A percentile compares a stretch with the other conserved stretches of the same genome.
Conservation (phyloP, 2,888 invertebrate genomes). For the Hirtodrosophila histrioides region DNA sequence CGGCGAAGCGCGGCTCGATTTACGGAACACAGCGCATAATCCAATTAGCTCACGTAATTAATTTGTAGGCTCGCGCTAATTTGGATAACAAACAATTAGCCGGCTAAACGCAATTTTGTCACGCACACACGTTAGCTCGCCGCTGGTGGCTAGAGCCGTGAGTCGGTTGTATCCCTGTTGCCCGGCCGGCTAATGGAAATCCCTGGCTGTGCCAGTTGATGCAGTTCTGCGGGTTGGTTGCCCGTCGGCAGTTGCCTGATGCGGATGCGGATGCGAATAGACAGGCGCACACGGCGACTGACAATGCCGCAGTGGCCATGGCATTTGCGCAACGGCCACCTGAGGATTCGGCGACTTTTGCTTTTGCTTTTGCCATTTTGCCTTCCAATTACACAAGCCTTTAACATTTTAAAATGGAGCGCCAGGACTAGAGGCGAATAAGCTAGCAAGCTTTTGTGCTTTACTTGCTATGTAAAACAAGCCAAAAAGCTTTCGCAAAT, state of each 20-base stretch:
- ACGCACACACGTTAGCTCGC: slow-evolving; percentile 32
- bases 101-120: slow-evolving; percentile 43
- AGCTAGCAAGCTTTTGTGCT: slow-evolving; percentile 36
- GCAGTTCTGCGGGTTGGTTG: slow-evolving; percentile 1
- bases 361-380: slow-evolving; percentile 3
- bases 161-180: slow-evolving; percentile 2
- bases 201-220: background rate
- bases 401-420: slow-evolving; percentile 49
- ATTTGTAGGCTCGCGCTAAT: slow-evolving; percentile 54
- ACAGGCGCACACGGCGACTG: slow-evolving; percentile 63
- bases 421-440: slow-evolving; percentile 18
- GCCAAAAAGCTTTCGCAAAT: too few relatives aligned
- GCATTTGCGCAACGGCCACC: slow-evolving; percentile 70
- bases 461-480: slow-evolving; percentile 5
- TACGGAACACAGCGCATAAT: slow-evolving; percentile 33
- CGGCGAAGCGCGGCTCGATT: slow-evolving; percentile 14
- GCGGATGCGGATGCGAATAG: slow-evolving; percentile 38
- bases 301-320: slow-evolving; percentile 58
- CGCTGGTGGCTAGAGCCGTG: background rate
- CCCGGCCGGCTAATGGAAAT: slow-evolving; percentile 25
- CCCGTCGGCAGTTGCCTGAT: slow-evolving; percentile 31
- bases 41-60: slow-evolving; percentile 70
- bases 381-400: slow-evolving; percentile 21
- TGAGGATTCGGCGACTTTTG: slow-evolving; percentile 57
- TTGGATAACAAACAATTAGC: slow-evolving; percentile 49